Base-by-base conservation (phyloP, 1,140 invertebrate genomes). In the Bombus impatiens region DNA sequence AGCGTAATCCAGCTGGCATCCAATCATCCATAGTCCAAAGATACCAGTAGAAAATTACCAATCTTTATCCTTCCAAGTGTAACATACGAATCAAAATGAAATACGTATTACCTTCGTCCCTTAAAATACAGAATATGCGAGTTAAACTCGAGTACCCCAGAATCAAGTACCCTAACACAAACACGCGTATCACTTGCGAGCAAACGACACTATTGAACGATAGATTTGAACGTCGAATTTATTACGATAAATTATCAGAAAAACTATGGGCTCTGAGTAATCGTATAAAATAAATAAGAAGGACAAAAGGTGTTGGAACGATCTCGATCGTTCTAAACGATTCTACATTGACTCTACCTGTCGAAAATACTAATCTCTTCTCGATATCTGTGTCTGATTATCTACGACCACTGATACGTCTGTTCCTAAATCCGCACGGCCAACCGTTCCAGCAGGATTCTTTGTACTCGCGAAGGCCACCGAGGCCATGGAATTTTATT, bases 401-500 rank as follows among this genome's bases (percentile, higher is more conserved):
- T 70, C 78, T 35, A 18, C 4, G 25, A 9, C 35, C 53, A 62
- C n/a, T 28, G 40, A 72, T 42, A 72, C 70, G n/a, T 9, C 18
- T 12, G 37, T 42, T 13, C 59, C 59, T 28, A 77, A 76, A 67
- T 79, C 35, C 44, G 15, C 22, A 35, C 6, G 15, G 13, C 13
- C 59, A 57, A 22, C 35, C 76, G 47, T n/a, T 44, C 78, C 65
- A 68, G n/a, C 65, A 70, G 44, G 78, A 44, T 70, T 22, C 76
- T 44, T 44, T 42, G 65, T 32, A 59, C 3, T 35, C 32, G 72
- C 3, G 44, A 71, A 84, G 67, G 82, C 40, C 65, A n/a, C 8
- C 76, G 37, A 28, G 62, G 53, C 83, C 65, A 35, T 71, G 77
- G 77, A 84, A 86, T 82, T 86, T 89, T 83, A 86, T 89, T 89